Percentiles rank a stretch among this genome's conserved stretches.
Evolutionary conservation across 2,888 invertebrate genomes (phyloP).

Genomic region (Danaus chrysippus): DNA sequence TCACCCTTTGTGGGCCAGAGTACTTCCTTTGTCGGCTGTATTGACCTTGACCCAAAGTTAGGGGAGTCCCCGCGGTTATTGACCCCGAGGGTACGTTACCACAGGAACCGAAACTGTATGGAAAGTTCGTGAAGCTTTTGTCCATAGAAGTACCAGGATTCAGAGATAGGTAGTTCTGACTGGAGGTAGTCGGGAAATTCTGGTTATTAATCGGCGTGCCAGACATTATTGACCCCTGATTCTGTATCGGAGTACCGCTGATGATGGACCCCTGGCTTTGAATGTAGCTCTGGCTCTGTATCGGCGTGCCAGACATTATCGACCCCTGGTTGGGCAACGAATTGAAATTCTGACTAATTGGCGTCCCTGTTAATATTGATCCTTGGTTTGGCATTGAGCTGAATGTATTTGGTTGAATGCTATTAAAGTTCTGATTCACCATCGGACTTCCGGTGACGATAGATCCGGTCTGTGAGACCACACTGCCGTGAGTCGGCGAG

Average conservation of each 20-base stretch:
- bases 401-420: conserved; percentile 10
- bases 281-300: conserved; percentile 15
- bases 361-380: conserved; percentile 20
- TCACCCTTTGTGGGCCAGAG: conserved; percentile 76
- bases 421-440: conserved; percentile 11
- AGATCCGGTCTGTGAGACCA: conserved; percentile 34
- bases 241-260: conserved; percentile 22
- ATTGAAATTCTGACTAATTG: conserved; percentile 14
- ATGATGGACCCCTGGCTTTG: conserved; percentile 28
- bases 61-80: conserved; percentile 49
- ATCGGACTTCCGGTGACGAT: conserved; percentile 33
- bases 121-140: conserved; percentile 15
- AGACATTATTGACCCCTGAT: conserved; percentile 22
- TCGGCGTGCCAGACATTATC: conserved; percentile 11
- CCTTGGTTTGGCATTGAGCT: conserved; percentile 21
- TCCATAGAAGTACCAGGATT: conserved; percentile 34
- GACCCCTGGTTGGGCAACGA: conserved; percentile 22
- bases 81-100: conserved; percentile 38
- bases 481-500: conserved; percentile 39
- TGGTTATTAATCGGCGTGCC: conserved; percentile 19
- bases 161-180: conserved; percentile 17
- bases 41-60: conserved; percentile 34
- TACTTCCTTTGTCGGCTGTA: conserved; percentile 73
- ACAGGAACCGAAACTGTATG: conserved; percentile 13
- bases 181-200: conserved; percentile 4